Percentiles rank a stretch among this genome's conserved stretches.
Conservation (phyloP, 2,113 vertebrate species). For the Onychostruthus taczanowskii region DNA sequence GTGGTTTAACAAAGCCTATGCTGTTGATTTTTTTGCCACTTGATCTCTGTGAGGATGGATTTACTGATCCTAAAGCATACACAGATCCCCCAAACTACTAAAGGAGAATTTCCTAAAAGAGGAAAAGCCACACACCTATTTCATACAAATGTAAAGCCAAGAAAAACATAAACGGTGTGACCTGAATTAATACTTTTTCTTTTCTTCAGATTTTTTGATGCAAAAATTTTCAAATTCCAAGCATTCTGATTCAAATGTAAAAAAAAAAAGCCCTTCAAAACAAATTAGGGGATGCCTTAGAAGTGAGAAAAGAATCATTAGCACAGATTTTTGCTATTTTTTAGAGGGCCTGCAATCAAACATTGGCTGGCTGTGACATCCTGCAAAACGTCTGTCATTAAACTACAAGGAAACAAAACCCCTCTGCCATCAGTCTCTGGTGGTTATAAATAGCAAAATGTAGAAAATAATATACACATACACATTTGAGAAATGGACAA, state of each 20-base stretch:
- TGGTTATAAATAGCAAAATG: not conserved
- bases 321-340: not conserved
- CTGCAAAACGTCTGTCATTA: not conserved
- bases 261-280: not conserved
- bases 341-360: not conserved
- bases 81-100: not conserved
- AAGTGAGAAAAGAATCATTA: not conserved
- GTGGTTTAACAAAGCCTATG: not conserved
- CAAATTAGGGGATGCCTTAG: not conserved
- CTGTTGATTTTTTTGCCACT: not conserved
- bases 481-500: not conserved
- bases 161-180: not conserved
- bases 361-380: not conserved
- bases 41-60: not conserved
- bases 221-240: not conserved
- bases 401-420: not conserved
- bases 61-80: not conserved
- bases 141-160: not conserved
- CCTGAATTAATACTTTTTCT: not conserved
- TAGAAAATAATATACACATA: not conserved
- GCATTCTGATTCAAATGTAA: not conserved
- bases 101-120: not conserved
- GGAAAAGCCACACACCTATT: not conserved
- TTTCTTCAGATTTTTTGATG: not conserved
- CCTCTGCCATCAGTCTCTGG: accelerated